Evolutionary conservation across 2,797 vertebrate genomes (phyloP), one percentile per base, ranked within the genome.

Genomic region (Sebastes kiyomatsui): DNA sequence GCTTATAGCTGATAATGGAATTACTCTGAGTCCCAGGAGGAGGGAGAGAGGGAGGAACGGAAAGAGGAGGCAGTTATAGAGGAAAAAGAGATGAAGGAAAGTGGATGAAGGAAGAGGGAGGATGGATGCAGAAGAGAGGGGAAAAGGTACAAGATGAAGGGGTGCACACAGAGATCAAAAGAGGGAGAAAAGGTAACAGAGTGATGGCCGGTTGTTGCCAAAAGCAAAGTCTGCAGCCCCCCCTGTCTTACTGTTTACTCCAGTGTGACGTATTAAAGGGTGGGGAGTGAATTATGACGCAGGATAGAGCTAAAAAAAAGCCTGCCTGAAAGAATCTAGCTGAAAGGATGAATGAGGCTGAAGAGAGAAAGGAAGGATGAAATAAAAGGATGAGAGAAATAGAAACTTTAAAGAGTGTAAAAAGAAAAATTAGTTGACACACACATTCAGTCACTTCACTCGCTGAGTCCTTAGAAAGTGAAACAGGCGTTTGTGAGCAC

Each of bases 1-100:
- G 90, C 91, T 92, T 92, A 92, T 79, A 88, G 91, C 87, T 92
- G 93, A 95, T 94, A 95, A 94, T 93, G 92, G 92, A 94, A 94
- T 95, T 94, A 94, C 88, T 94, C 81, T 81, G 80, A 91, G 89
- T 93, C 91, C 86, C 83, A 81, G 67, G 86, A 84, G 86, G 85
- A 89, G 78, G 30, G 70, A 72, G 74, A 12, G 75, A 75, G 77
- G 72, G 78, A 80, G 84, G 67, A 84, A 80, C 61, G 72, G 80
- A 84, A 54, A 81, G 66, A 72, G 70, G 64, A 79, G 64, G 80
- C 77, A 86, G 71, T 71, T 61, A 20, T 25, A 77, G 65, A 79
- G 73, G 65, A 65, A 59, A 79, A 70, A 14, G 64, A 82, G 79
- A 84, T 75, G 81, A 83, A 77, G 71, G 71, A 72, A 68, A 80